Conservation (phyloP, 1,140 invertebrate species). For the Camponotus vicinus region DNA sequence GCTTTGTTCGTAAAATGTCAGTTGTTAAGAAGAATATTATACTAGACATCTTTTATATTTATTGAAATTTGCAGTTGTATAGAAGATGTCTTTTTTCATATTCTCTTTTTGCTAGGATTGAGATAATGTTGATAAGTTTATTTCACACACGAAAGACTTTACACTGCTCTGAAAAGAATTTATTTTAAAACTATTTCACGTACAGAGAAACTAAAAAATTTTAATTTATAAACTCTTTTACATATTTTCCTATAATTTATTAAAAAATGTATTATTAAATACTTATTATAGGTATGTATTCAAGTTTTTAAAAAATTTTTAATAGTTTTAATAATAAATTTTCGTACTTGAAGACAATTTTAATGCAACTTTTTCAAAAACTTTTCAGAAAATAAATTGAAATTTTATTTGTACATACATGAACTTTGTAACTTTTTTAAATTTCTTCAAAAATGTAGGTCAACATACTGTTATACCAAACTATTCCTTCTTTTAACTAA, state of each 20-base stretch:
- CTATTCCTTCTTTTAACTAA: background rate
- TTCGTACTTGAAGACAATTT: background rate
- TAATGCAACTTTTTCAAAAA: background rate
- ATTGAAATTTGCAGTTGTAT: constrained; percentile 14
- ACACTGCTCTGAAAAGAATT: constrained; percentile 1
- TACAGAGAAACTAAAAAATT: background rate
- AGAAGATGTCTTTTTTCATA: background rate
- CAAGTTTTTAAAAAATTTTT: background rate
- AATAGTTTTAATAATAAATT: background rate
- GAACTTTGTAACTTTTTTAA: background rate
- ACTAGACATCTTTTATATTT: background rate
- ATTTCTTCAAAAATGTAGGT: background rate
- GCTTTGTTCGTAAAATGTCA: background rate
- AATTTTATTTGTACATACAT: background rate
- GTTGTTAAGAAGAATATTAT: background rate
- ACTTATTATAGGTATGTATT: background rate
- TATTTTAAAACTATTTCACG: constrained; percentile 1
- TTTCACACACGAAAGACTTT: background rate
- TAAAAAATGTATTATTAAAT: background rate
- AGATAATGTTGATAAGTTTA: background rate
- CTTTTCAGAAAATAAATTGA: background rate
- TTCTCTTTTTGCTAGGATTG: background rate
- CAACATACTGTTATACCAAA: background rate
- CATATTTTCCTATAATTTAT: background rate
- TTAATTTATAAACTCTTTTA: background rate